Base-by-base conservation (phyloP, 2,888 invertebrate genomes). In the Parnassius smintheus region DNA sequence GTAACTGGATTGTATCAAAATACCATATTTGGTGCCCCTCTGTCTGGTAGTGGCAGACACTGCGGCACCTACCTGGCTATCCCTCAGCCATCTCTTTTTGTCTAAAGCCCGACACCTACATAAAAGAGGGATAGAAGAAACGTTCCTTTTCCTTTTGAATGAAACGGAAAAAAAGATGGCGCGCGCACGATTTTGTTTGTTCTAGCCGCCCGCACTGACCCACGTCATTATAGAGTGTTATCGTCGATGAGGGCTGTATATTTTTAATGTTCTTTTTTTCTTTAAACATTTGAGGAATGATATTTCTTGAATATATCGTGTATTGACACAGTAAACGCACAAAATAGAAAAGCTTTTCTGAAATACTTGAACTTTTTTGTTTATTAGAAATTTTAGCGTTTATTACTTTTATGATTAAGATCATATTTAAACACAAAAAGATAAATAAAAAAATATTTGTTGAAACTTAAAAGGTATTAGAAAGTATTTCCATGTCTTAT, bases 211-310 rank as follows among this genome's bases (percentile, higher is more conserved):
- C 76, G 80, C 78, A 73, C 83, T 84, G 87, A 88, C 89, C 90
- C 88, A 84, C 81, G 85, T 90, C 91, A 90, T 89, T 90, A 91
- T 88, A 81, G 80, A 86, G 87, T 87, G 90, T 89, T 90, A 89
- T 88, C 86, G 85, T 79, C 83, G 84, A 86, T 86, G 86, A 86
- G 82, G 83, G 83, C 86, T 88, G 53, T 64, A 88, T 85, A 89
- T 90, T 90, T 90, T 88, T 87, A 83, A 85, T 80, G 77, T 75
- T 72, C 80, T 82, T 80, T 81, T 77, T 35, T 71, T 76, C 83
- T 88, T 84, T 78, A 71, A 78, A 81, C 77, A 82, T 81, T 78
- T 84, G 82, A 83, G 87, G 90, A 88, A 88, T 89, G 87, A 89
- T 90, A 88, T 88, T 89, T 87, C 79, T 86, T 83, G 83, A 86